Evolutionary conservation across 2,888 invertebrate genomes (phyloP), one percentile per base, ranked within the genome.

Genomic region (Drosophila acutilabella): DNA sequence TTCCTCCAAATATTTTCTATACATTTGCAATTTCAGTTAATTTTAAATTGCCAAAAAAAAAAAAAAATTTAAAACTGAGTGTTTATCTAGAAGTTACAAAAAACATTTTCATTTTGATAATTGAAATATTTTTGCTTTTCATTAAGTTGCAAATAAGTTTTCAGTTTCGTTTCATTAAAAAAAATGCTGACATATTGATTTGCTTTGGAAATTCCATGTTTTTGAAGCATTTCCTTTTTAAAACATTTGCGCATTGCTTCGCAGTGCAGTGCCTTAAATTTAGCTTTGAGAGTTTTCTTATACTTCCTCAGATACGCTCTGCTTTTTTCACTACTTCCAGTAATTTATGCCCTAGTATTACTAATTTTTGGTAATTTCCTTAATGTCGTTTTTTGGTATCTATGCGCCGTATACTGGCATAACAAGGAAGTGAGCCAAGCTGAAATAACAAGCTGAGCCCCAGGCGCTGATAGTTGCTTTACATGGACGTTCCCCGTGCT

Each of bases 301-400:
- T n/a, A 8, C 16, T 14, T n/a, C 42, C 33, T 8, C 38, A 10
- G 13, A 7, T n/a, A 26, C n/a, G 18, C 3, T 42, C 13, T 44
- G 11, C 33, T 13, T 4, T 7, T 8, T 23, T 41, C 3, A 40
- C n/a, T 40, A 33, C 26, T 56, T 42, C 41, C 38, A 36, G 81
- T 84, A 81, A 81, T 86, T 74, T 83, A 88, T 80, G 77, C 80
- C 64, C 47, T 44, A 57, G 45, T 48, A 58, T 56, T 67, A 70
- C 65, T 79, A 65, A 88, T 90, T 89, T 78, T 89, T 74, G 89
- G 89, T 89, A 82, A 89, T 89, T 89, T 89, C 88, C 88, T 89
- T 87, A 89, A 89, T 90, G 90, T 81, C 88, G 82, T 67, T 64
- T 30, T 75, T 77, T 51, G 56, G 71, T 79, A 74, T 74, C 76